Percentiles rank a stretch among this genome's conserved stretches.
Evolutionary conservation across 2,888 invertebrate genomes (phyloP).

Genomic region (Eurytoma californica): DNA sequence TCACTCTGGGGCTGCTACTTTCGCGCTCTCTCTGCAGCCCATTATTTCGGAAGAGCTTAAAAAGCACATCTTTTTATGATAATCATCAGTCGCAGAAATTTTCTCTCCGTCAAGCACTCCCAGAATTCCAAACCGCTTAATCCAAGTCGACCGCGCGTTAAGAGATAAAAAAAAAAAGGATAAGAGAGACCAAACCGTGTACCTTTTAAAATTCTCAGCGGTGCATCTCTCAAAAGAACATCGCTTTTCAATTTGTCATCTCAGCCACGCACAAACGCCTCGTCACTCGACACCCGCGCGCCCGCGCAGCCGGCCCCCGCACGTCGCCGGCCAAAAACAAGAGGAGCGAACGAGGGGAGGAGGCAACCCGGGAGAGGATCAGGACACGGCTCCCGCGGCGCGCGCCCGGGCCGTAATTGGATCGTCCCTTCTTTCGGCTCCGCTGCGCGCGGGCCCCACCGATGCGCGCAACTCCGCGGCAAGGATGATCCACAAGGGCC

Average conservation of each 20-base stretch:
- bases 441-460: background rate
- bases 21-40: too few species aligned
- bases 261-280: slow-evolving; percentile 3
- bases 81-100: too few species aligned
- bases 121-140: too few species aligned
- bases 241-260: slow-evolving; percentile 42
- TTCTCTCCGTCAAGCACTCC: too few species aligned
- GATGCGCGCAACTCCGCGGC: background rate
- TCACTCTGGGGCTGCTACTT: too few species aligned
- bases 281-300: slow-evolving; percentile 36
- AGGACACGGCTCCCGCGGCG: slow-evolving; percentile 5
- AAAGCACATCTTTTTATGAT: too few species aligned
- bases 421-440: background rate
- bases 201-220: slow-evolving; percentile 3
- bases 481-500: slow-evolving; percentile 46
- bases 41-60: too few species aligned
- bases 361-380: too few species aligned
- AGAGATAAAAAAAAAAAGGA: too few species aligned
- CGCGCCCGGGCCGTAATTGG: background rate
- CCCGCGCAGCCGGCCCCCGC: background rate
- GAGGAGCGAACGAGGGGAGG: background rate
- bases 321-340: background rate
- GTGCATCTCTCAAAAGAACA: background rate
- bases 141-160: too few species aligned
- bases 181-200: too few species aligned